Percentiles rank a stretch among this genome's conserved stretches.
These are phyloP conservation scores for Camelus bactrianus DNA, from an alignment of 2,113 vertebrate genomes.

Conservation along the genomic window DNA sequence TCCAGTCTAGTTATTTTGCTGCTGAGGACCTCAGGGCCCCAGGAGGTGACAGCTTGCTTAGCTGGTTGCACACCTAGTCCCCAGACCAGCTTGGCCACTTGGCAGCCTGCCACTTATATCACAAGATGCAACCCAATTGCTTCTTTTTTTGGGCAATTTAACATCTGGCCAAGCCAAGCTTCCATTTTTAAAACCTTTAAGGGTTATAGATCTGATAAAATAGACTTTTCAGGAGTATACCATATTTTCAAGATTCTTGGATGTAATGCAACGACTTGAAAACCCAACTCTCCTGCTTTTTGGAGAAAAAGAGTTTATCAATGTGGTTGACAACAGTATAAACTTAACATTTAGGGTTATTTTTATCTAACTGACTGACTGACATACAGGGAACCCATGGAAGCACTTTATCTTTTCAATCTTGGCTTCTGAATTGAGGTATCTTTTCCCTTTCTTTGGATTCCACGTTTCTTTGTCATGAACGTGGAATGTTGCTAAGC, in stretches of 20 bases:
- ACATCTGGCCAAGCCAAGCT: slow-evolving; percentile 4
- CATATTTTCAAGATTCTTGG: background rate
- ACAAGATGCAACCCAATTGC: background rate
- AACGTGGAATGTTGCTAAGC: background rate
- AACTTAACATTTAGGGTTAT: slow-evolving; percentile 39
- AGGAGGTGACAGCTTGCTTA: background rate
- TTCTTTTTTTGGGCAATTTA: background rate
- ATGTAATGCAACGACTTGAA: background rate
- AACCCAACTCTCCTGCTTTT: background rate
- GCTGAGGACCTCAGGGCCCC: background rate
- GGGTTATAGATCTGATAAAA: background rate
- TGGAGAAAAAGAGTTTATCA: background rate
- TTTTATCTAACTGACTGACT: background rate
- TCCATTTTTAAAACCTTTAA: background rate
- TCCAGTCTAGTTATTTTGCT: background rate
- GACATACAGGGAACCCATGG: background rate
- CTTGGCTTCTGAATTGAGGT: background rate
- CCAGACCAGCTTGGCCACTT: background rate
- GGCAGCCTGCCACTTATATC: background rate
- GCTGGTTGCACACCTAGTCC: background rate
- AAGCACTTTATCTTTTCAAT: background rate
- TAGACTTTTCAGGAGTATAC: background rate
- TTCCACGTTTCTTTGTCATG: background rate
- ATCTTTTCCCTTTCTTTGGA: background rate
- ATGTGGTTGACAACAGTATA: background rate